A percentile compares a stretch with the other conserved stretches of the same genome.
Conservation (phyloP, 2,113 vertebrate species). For the Pluvialis apricaria region DNA sequence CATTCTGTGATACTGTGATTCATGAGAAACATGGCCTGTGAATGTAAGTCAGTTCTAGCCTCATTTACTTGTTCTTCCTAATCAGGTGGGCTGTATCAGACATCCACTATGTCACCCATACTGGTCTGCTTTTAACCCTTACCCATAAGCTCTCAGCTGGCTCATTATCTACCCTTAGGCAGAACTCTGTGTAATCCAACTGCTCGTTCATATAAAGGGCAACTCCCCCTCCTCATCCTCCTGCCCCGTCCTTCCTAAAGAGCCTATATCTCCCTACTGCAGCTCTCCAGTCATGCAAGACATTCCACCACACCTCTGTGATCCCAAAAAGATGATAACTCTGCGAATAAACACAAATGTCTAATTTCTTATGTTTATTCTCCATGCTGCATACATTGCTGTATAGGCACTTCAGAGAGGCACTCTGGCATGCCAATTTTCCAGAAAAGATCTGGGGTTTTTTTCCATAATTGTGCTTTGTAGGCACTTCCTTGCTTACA, state of each 20-base stretch:
- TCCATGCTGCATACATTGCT: neutral
- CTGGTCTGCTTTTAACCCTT: neutral
- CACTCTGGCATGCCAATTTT: neutral
- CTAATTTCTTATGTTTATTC: neutral
- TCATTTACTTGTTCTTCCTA: neutral
- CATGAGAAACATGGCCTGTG: neutral
- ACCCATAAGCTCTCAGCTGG: neutral
- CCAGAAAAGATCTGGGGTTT: neutral
- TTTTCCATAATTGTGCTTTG: neutral
- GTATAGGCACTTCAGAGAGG: neutral
- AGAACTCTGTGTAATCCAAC: neutral
- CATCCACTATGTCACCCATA: neutral
- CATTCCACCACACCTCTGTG: neutral
- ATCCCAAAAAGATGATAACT: neutral
- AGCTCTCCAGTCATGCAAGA: neutral
- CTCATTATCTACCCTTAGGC: neutral
- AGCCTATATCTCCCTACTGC: neutral
- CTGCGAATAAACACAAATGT: neutral
- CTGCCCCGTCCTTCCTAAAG: neutral
- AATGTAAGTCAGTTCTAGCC: neutral
- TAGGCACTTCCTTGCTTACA: neutral
- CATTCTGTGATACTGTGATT: too few relatives aligned
- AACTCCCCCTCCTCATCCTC: neutral
- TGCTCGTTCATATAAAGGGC: neutral
- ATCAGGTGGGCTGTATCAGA: neutral